Evolutionary conservation across 2,797 vertebrate genomes (phyloP).

Genomic region (Anguilla megastoma): DNA sequence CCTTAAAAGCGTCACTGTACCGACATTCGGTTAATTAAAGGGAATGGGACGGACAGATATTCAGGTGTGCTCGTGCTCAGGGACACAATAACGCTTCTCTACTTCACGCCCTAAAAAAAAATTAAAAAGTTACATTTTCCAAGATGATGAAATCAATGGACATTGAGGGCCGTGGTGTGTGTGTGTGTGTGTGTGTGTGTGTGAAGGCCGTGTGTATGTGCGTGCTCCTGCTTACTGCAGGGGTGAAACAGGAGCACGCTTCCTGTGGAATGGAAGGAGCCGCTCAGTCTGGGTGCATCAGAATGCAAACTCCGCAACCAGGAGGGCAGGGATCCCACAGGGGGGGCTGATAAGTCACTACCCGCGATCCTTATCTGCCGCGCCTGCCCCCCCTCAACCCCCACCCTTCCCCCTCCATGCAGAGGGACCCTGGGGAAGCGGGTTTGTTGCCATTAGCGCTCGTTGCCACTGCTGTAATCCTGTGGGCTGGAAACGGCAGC

Average conservation of each 20-base stretch:
- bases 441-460: constrained; percentile 48
- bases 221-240: constrained; percentile 51
- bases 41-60: background rate
- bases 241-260: constrained; percentile 65
- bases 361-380: constrained; percentile 50
- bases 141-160: constrained; percentile 51
- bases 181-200: background rate
- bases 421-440: constrained; percentile 48
- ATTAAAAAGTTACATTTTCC: background rate
- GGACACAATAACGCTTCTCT: background rate
- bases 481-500: constrained; percentile 63
- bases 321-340: constrained; percentile 31
- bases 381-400: background rate
- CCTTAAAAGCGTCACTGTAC: background rate
- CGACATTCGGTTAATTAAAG: background rate
- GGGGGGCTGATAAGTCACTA: constrained; percentile 46
- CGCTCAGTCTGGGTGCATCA: constrained; percentile 61
- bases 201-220: background rate
- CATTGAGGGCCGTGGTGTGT: constrained; percentile 54
- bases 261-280: constrained; percentile 62
- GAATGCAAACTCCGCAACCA: constrained; percentile 50
- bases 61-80: background rate
- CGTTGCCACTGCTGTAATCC: constrained; percentile 66
- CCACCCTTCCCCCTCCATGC: background rate
- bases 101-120: background rate